Base-by-base conservation (phyloP, 2,888 invertebrate species). In the Amaurobius ferox region DNA sequence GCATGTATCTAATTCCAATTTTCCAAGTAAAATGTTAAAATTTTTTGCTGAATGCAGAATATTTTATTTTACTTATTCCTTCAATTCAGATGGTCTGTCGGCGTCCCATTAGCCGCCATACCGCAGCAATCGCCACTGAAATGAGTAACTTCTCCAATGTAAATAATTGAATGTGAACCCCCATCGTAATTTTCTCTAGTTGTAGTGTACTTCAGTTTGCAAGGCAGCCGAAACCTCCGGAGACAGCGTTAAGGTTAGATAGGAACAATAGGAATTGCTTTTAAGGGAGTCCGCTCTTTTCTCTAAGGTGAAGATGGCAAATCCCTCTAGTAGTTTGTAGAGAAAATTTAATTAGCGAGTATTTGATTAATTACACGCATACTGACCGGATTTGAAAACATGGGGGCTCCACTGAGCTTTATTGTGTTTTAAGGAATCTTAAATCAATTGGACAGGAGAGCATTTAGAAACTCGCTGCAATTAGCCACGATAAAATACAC, bases 331-430 rank as follows among this genome's bases (percentile, higher is more conserved):
- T 55, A 55, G 55, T 55, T 66, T 76, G 77, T 30, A 32, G 29
- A 35, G 55, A 26, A 64, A 71, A 79, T 79, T 79, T 79, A 79
- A 79, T 79, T 79, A 79, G 62, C 30, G 29, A 35, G 68, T 44
- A 44, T 64, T 79, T 79, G 79, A 79, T 71, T 79, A 79, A 79
- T 79, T 64, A 64, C 71, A 32, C 64, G 55, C 32, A 30, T 39
- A 64, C 44, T 70, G 79, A 71, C 79, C 79, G 71, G 64, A 44
- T 79, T 64, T 62, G 61, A 64, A 79, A 71, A 79, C 71, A 79
- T 29, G 28, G 39, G 66, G 32, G n/a, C 11, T 16, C 6, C 30
- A 66, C n/a, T 66, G n/a, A 30, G 66, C 35, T 74, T 74, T 74
- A 74, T 74, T 74, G 73, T 67, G 67, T 68, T 62, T 70, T 55